Base-by-base conservation (phyloP, 1,140 invertebrate species). In the Saccostrea cuccullata region DNA sequence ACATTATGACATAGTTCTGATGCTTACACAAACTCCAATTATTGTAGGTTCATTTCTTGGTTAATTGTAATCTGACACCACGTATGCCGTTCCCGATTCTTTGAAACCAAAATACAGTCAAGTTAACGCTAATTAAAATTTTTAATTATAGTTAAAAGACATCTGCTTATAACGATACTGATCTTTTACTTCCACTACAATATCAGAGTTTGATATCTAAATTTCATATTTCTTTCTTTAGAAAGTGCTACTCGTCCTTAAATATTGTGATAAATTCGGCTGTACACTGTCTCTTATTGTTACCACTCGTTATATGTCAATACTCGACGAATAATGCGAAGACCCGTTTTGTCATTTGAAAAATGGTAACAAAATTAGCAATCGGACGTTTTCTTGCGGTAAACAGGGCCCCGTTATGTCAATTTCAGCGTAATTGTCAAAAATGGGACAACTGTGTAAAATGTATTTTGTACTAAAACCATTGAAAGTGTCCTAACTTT, bases 41-140 rank as follows among this genome's bases (percentile, higher is more conserved):
- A 26, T 77, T 77, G 70, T 40, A 20, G 26, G 23, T 77, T 77
- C 70, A 36, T 77, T 26, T 77, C 26, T 77, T 77, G 70, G 26
- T 77, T 77, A 77, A 77, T 77, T 77, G 70, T 11, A 77, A 77
- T 36, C 11, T 77, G 70, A 77, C 26, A 77, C 70, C 70, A 77
- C 15, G 70, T 30, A 36, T 77, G 70, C 26, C 30, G 70, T 77
- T 77, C 26, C 26, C 70, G 30, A 36, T 26, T 36, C 70, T 77
- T 77, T 77, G 70, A 77, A 77, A 77, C 26, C 23, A 77, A 77
- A 77, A 36, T 77, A 77, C 70, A 77, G 60, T 67, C 0, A 23
- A 12, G 67, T 73, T 13, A 30, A 23, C 23, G 67, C 23, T 77
- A 77, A 77, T 77, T 13, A 77, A 73, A 13, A 73, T 30, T 23